Percentiles rank a stretch among this genome's conserved stretches.
phyloP scores from a whole-genome alignment of 2,113 vertebrate species.

The Limanda limanda region DNA sequence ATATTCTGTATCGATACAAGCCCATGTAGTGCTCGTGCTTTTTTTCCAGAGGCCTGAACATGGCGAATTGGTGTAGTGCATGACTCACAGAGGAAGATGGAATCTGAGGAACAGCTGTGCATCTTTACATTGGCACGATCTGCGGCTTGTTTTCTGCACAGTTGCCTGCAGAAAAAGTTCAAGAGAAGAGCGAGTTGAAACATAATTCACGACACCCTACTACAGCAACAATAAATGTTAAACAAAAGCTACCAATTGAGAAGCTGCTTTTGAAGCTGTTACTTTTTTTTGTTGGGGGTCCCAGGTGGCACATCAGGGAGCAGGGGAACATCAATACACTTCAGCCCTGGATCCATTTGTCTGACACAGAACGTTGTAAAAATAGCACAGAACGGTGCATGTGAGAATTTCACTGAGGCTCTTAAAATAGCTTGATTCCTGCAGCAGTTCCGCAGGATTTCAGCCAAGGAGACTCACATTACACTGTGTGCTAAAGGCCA shows the following conservation, averaged over 20 bases:
- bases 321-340: conserved; percentile 8
- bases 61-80: conserved; percentile 1
- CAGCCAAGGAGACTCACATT: conserved; percentile 17
- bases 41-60: neutral
- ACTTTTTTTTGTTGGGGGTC: neutral
- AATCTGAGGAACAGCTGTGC: neutral
- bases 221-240: neutral
- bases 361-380: conserved; percentile 22
- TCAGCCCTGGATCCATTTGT: conserved; percentile 25
- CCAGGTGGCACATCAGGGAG: conserved; percentile 13
- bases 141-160: conserved; percentile 6
- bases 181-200: neutral
- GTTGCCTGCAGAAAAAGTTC: neutral
- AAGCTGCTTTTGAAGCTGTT: conserved; percentile 2
- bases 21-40: conserved; percentile 1
- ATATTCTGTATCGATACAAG: conserved; percentile 34
- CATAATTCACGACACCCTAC: neutral
- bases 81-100: conserved; percentile 18
- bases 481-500: conserved; percentile 2
- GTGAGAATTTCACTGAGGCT: conserved; percentile 16
- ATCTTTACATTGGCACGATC: neutral
- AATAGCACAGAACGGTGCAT: conserved; percentile 18
- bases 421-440: conserved; percentile 28
- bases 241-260: conserved; percentile 16
- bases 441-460: neutral